Evolutionary conservation across 2,113 vertebrate genomes (phyloP).

Genomic region (Hemiprocne comata): DNA sequence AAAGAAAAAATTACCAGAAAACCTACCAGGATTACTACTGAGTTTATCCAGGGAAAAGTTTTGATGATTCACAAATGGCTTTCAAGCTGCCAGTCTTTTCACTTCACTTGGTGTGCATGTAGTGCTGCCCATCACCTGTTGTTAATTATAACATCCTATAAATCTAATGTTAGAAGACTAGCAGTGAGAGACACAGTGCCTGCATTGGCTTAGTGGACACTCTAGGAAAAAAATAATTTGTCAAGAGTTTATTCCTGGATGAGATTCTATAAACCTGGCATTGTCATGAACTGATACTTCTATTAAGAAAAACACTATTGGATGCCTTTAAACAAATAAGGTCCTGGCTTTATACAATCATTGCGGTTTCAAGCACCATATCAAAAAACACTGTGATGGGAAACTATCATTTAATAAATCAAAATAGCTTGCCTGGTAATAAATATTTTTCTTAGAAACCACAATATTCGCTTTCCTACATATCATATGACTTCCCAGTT

Average conservation of each 20-base stretch:
- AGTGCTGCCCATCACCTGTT: constrained; percentile 51
- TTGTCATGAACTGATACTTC: constrained; percentile 24
- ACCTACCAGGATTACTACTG: background rate
- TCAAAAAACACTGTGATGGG: background rate
- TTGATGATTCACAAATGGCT: constrained; percentile 45
- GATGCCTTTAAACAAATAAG: constrained; percentile 38
- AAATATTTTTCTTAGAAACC: constrained; percentile 63
- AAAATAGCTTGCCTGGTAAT: constrained; percentile 22
- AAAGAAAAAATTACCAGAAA: background rate
- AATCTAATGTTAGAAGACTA: constrained; percentile 31
- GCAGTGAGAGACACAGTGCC: background rate
- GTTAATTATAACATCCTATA: constrained; percentile 64
- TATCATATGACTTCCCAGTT: constrained; percentile 20
- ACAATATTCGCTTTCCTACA: constrained; percentile 20
- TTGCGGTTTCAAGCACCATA: constrained; percentile 2
- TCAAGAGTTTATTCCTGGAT: constrained; percentile 45
- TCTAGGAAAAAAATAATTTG: constrained; percentile 9
- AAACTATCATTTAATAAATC: constrained; percentile 64
- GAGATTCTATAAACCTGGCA: background rate
- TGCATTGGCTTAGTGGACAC: background rate
- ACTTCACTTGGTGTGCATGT: background rate
- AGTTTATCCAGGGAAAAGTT: constrained; percentile 18
- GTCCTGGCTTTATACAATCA: background rate
- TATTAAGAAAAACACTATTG: constrained; percentile 42
- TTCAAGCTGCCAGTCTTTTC: constrained; percentile 17